Conservation (phyloP, 2,113 vertebrate species). For the Lepus americanus region DNA sequence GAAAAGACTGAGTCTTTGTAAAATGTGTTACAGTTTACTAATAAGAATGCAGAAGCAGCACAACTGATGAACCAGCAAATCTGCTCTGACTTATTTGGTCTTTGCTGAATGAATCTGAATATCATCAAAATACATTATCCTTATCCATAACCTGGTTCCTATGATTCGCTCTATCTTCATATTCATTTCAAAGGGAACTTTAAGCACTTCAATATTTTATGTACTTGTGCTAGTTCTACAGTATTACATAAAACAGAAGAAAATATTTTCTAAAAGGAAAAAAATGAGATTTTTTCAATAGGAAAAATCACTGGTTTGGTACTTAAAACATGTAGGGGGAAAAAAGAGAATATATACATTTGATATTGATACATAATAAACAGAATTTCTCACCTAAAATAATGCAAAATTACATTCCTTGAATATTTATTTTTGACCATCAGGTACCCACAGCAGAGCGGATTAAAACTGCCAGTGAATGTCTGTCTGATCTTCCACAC, state of each 20-base stretch:
- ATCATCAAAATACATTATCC: slow-evolving; percentile 80
- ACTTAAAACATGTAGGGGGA: neutral
- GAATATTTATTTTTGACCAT: slow-evolving; percentile 29
- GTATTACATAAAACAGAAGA: slow-evolving; percentile 49
- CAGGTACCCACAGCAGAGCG: neutral
- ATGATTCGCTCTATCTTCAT: slow-evolving; percentile 27
- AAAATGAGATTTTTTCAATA: slow-evolving; percentile 31
- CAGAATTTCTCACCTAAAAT: neutral
- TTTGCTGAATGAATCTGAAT: slow-evolving; percentile 79
- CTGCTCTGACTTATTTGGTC: slow-evolving; percentile 64
- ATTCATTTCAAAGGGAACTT: slow-evolving; percentile 70
- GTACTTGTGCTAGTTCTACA: neutral
- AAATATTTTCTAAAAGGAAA: slow-evolving; percentile 33
- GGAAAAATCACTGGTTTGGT: neutral
- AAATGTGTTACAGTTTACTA: slow-evolving; percentile 75
- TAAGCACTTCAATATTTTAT: slow-evolving; percentile 63
- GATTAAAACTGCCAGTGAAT: slow-evolving; percentile 4
- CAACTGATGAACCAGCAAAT: slow-evolving; percentile 81
- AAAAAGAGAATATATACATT: slow-evolving; percentile 29
- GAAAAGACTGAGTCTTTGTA: slow-evolving; percentile 75
- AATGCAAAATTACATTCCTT: slow-evolving; percentile 47
- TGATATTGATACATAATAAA: slow-evolving; percentile 13
- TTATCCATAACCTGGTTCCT: slow-evolving; percentile 63
- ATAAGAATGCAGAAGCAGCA: slow-evolving; percentile 70
- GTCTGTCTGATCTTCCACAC: neutral